Percentiles rank a stretch among this genome's conserved stretches.
Evolutionary conservation across 2,113 vertebrate genomes (phyloP).

Genomic region (Microtus richardsoni): DNA sequence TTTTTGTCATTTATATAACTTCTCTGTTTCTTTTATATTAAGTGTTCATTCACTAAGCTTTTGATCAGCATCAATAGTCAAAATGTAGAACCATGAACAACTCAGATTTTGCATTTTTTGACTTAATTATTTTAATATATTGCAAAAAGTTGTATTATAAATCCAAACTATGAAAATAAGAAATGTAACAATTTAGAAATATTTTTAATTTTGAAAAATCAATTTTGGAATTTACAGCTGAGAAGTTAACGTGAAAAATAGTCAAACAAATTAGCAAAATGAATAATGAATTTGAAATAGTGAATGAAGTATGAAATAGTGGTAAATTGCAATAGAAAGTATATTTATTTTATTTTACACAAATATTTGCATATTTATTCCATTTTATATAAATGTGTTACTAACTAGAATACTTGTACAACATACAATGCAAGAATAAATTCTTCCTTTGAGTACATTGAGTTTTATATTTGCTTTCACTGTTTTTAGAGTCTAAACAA

Average conservation of each 20-base stretch:
- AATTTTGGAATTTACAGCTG: not conserved
- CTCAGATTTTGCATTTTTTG: constrained; percentile 41
- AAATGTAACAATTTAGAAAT: constrained; percentile 3
- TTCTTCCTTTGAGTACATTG: not conserved
- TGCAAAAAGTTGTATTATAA: not conserved
- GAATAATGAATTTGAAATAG: not conserved
- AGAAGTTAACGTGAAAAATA: not conserved
- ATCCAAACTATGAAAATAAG: not conserved
- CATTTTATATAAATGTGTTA: not conserved
- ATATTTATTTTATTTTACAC: no score
- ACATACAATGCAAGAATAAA: not conserved
- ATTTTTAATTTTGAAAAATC: not conserved
- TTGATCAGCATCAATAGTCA: not conserved
- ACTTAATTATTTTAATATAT: constrained; percentile 1
- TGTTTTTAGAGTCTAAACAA: not conserved
- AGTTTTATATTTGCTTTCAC: not conserved
- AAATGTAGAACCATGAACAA: constrained; percentile 20
- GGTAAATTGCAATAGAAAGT: not conserved
- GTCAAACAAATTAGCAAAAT: not conserved
- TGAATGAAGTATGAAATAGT: not conserved
- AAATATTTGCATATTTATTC: not conserved
- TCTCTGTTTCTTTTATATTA: not conserved
- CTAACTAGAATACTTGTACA: not conserved
- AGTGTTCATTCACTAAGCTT: not conserved
- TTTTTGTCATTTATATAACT: not conserved